Percentiles rank a stretch among this genome's conserved stretches.
Conservation (phyloP, 1,140 invertebrate species). For the Aphelenchoides avenae region DNA sequence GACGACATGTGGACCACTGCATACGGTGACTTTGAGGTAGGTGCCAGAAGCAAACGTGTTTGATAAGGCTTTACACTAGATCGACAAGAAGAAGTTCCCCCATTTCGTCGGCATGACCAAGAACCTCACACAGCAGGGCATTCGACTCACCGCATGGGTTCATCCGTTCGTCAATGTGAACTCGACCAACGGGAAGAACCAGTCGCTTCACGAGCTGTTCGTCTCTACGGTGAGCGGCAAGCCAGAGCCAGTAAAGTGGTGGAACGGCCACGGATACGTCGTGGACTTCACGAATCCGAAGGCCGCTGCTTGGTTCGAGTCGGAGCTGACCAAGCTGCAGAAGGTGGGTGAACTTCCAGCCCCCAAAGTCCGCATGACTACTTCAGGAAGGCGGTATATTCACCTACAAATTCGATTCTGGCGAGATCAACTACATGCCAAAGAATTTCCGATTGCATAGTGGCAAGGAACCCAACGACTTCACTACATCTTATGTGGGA, state of each 20-base stretch:
- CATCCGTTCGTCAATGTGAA: conserved; percentile 80
- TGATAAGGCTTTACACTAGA: conserved; percentile 4
- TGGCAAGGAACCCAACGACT: too few species aligned
- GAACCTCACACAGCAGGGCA: conserved; percentile 61
- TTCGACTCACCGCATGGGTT: conserved; percentile 76
- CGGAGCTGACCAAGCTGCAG: conserved; percentile 66
- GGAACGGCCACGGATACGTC: conserved; percentile 72
- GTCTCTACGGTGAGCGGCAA: conserved; percentile 38
- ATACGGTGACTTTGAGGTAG: conserved; percentile 71
- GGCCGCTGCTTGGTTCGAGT: conserved; percentile 72
- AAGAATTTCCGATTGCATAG: too few species aligned
- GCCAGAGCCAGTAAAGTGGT: conserved; percentile 70
- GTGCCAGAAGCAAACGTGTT: background rate
- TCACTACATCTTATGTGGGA: conserved; percentile 68
- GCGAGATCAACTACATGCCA: too few species aligned
- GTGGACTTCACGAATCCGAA: conserved; percentile 75
- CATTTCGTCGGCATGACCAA: conserved; percentile 25
- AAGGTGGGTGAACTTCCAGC: conserved; percentile 60
- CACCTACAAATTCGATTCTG: conserved; percentile 87
- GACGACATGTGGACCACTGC: conserved; percentile 85
- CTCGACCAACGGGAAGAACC: conserved; percentile 66
- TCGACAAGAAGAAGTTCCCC: conserved; percentile 15
- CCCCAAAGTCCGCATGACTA: too few species aligned
- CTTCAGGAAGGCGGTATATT: conserved; percentile 69
- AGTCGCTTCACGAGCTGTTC: conserved; percentile 27